Percentiles rank a stretch among this genome's conserved stretches.
Evolutionary conservation across 2,113 vertebrate species (phyloP).

Genomic region (Scomber scombrus): DNA sequence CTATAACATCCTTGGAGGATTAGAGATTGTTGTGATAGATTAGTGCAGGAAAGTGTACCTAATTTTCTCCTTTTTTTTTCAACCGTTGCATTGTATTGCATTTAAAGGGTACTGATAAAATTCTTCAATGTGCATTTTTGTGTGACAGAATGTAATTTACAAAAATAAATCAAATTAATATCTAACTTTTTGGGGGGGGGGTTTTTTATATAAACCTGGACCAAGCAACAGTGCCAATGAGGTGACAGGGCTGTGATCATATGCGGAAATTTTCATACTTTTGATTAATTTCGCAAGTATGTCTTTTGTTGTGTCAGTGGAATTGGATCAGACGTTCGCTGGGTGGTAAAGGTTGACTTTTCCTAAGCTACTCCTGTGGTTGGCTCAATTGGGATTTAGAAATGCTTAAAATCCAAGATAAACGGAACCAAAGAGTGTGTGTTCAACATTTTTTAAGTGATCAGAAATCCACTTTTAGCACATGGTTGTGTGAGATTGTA

Average conservation of each 20-base stretch:
- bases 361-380: conserved; percentile 77
- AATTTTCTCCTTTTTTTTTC: conserved; percentile 6
- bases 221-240: conserved; percentile 1
- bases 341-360: conserved; percentile 80
- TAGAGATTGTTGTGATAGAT: conserved; percentile 71
- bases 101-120: background rate
- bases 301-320: conserved; percentile 78
- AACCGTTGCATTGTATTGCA: background rate
- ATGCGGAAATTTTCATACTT: conserved; percentile 58
- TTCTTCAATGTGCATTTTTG: conserved; percentile 1
- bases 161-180: background rate
- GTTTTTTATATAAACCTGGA: conserved; percentile 28
- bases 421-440: conserved; percentile 70
- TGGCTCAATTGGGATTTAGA: conserved; percentile 75
- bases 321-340: conserved; percentile 79
- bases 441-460: conserved; percentile 72
- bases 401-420: conserved; percentile 79
- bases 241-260: conserved; percentile 41
- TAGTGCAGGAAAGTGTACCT: conserved; percentile 44
- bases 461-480: conserved; percentile 70
- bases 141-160: conserved; percentile 1
- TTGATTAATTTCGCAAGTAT: conserved; percentile 63
- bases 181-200: background rate
- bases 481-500: conserved; percentile 44
- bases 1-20: conserved; percentile 90